Evolutionary conservation across 2,113 vertebrate species (phyloP).

Genomic region (Diglossa brunneiventris): DNA sequence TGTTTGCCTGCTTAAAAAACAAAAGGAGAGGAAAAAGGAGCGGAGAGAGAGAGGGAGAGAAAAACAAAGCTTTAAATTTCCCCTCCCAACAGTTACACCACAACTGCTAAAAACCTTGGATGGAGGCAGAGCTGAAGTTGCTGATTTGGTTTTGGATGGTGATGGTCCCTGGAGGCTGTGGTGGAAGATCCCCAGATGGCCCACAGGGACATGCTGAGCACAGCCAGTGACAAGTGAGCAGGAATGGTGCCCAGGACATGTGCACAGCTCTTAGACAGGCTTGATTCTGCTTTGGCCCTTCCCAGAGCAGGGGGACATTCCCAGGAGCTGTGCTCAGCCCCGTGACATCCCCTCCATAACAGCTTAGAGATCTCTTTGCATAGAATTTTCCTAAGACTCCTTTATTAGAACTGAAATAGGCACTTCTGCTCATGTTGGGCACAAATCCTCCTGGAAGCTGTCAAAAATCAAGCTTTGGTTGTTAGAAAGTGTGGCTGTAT

Average conservation of each 20-base stretch:
- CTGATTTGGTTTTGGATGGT: background rate
- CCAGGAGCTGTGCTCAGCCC: background rate
- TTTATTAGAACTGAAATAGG: background rate
- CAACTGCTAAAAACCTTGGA: background rate
- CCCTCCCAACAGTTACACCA: background rate
- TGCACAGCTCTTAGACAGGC: background rate
- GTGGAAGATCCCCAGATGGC: background rate
- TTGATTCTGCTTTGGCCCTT: background rate
- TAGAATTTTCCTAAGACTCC: background rate
- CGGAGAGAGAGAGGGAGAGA: background rate
- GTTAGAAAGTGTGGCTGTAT: background rate
- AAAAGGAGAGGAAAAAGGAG: background rate
- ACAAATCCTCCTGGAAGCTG: background rate
- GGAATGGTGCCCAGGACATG: background rate
- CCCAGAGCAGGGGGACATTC: background rate
- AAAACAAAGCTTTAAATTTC: slow-evolving; percentile 43
- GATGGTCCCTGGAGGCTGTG: background rate
- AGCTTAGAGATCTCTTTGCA: background rate
- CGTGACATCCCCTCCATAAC: rapidly evolving
- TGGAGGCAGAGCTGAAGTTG: background rate
- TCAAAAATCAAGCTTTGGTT: background rate
- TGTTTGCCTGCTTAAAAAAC: slow-evolving; percentile 63
- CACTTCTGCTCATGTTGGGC: background rate
- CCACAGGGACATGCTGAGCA: background rate
- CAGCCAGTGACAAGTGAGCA: background rate